Base-by-base conservation (phyloP, 2,888 invertebrate genomes). In the Epistrophe grossulariae region DNA sequence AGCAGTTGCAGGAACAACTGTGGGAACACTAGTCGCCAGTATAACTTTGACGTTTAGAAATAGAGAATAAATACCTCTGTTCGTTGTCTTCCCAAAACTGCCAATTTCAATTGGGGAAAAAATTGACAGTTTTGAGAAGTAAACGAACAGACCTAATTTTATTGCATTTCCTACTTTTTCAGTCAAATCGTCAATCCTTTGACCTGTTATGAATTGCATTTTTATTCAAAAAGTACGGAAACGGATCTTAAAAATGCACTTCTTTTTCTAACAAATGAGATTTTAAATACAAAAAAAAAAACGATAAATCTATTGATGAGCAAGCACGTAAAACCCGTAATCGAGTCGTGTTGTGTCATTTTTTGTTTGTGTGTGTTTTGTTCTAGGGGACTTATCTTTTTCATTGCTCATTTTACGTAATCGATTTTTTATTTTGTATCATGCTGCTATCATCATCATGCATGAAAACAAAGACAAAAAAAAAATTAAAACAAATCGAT, bases 371-470 rank as follows among this genome's bases (percentile, higher is more conserved):
- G 10, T 35, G 2, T 8, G 5, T 45, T 5, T 11, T n/a, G 17
- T 48, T 31, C 24, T 48, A 66, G 45, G 45, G 8, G 17, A 17
- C 31, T 66, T 31, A 19, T 48, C 48, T 45, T 66, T 48, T 66
- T 31, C 31, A 48, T 48, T 66, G n/a, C n/a, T 31, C 31, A 0
- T 66, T 48, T 66, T 45, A 50, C 8, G 35, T 68, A 50, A 68
- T 68, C 19, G 35, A 50, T 50, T 45, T 66, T 31, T 40, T 24
- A 24, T 13, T 40, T 60, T 24, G 24, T 62, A 24, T 62, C 60
- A 24, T 40, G 31, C 35, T 50, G 48, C 35, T 68, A 31, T 66
- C 28, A 68, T 50, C 31, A 68, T 50, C 66, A 62, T 60, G 55
- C 28, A 35, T 38, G 9, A 13, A 40, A 3, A 24, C 24, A 24